Evolutionary conservation across 2,888 invertebrate genomes (phyloP), one percentile per base, ranked within the genome.

Genomic region (Agrypnus murinus): DNA sequence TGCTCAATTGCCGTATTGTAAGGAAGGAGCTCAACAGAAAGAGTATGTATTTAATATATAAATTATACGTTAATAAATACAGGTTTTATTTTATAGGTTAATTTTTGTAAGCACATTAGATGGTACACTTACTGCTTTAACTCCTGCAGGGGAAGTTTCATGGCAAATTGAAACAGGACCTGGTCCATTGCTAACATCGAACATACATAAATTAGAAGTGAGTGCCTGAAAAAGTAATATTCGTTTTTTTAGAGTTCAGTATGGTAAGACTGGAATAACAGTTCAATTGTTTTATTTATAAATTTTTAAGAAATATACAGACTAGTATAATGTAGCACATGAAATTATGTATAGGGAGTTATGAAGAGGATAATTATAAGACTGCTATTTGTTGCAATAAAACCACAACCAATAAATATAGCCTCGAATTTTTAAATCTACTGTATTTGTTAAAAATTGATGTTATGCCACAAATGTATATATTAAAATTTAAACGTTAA

Each of bases 101-200:
- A 87, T 96, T 65, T 89, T 96, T 79, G 92, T 98, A 40, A 95
- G 96, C 81, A 97, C 97, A 2, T 87, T 98, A 72, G 97, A 98
- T 90, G 98, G 98, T 9, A 91, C 90, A 78, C 82, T 98, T 64
- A 92, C 95, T 19, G 95, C 96, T 2, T 87, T 98, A 75, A 92
- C 95, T 81, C 89, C 92, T 9, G 86, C 89, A 14, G 93, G 95
- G 1, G 85, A 87, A 68, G 85, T 93, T 75, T 87, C 90, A 63
- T 98, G 98, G 98, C 91, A 91, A 74, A 81, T 96, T 63, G 88
- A 92, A 69, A 95, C 95, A 17, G 93, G 92, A 63, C 88, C 90
- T 10, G 90, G 90, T 15, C 92, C 95, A 0, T 88, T 98, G 75
- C 87, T 98, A 34, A 94, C 95, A 1, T 97, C 98, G 0, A 97